A percentile compares a stretch with the other conserved stretches of the same genome.
phyloP scores from a whole-genome alignment of 2,888 invertebrate species.

The Drosophila atroscutellata region DNA sequence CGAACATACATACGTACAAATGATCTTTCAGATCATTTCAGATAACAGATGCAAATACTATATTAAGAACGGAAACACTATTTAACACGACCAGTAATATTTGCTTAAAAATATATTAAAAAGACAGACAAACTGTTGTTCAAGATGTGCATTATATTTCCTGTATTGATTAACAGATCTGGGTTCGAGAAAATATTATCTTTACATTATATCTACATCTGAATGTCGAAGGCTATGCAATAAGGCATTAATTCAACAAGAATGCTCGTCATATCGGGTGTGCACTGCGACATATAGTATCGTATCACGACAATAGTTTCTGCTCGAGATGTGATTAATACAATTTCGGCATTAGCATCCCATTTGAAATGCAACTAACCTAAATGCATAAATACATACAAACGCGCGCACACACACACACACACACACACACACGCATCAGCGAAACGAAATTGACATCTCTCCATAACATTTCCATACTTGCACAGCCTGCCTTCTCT shows the following conservation, averaged over 20 bases:
- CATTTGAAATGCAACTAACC: constrained; percentile 42
- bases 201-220: not conserved
- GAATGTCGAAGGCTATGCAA: not conserved
- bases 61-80: constrained; percentile 11
- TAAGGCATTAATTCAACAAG: not conserved
- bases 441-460: constrained; percentile 43
- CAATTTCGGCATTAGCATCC: constrained; percentile 34
- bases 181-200: not conserved
- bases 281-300: not conserved
- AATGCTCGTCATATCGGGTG: not conserved
- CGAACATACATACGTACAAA: constrained; percentile 6
- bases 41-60: constrained; percentile 3
- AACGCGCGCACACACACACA: not conserved
- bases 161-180: not conserved
- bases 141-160: not conserved
- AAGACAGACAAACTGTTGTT: not conserved
- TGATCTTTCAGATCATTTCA: constrained; percentile 9
- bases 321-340: constrained; percentile 37
- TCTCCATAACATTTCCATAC: constrained; percentile 23
- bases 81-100: not conserved
- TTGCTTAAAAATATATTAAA: not conserved
- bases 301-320: constrained; percentile 7
- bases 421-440: not conserved
- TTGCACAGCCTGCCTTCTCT: not conserved
- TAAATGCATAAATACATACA: constrained; percentile 39